Evolutionary conservation across 2,113 vertebrate species (phyloP).

Genomic region (Heteronetta atricapilla): DNA sequence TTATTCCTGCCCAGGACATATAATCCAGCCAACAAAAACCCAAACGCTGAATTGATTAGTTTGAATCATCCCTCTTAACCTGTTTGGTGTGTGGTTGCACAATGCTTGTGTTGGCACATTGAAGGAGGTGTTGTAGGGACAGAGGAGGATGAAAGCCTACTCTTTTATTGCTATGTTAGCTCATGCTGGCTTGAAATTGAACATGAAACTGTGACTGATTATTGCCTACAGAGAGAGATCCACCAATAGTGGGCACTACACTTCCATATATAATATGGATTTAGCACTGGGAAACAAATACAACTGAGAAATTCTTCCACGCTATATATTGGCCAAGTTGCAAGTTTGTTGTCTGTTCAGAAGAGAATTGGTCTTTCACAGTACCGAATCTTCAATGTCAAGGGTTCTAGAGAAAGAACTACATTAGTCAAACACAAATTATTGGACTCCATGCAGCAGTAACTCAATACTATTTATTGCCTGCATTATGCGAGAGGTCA

Average conservation of each 20-base stretch:
- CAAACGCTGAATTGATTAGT: not conserved
- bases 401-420: not conserved
- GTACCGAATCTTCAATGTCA: not conserved
- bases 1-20: not conserved
- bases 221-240: not conserved
- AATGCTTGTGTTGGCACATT: not conserved
- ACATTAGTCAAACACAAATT: conserved; percentile 19
- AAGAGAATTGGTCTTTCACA: not conserved
- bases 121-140: not conserved
- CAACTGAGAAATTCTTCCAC: not conserved
- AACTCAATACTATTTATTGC: conserved; percentile 27
- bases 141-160: not conserved
- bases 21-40: not conserved
- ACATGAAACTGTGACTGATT: rapidly evolving
- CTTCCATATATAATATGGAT: rapidly evolving
- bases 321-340: not conserved
- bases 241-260: not conserved
- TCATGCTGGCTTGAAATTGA: not conserved
- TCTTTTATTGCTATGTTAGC: not conserved
- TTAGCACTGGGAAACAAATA: not conserved
- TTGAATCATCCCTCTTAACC: not conserved
- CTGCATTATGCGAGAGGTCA: not conserved
- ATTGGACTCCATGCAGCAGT: not conserved
- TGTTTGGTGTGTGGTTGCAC: rapidly evolving
- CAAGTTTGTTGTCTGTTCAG: not conserved